Base-by-base conservation (phyloP, 2,888 invertebrate species). In the Xestia rhomboidea region DNA sequence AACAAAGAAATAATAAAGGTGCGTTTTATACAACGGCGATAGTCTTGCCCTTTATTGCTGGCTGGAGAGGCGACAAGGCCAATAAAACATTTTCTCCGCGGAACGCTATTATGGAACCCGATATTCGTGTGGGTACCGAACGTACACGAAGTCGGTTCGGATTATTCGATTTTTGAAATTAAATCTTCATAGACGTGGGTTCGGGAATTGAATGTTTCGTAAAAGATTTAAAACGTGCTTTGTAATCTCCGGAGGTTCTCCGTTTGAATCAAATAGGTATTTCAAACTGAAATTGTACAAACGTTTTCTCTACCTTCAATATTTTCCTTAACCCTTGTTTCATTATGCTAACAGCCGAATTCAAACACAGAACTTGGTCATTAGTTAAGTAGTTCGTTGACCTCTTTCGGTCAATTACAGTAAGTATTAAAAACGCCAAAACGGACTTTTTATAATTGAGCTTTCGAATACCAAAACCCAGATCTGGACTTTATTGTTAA, bases 1-100 rank as follows among this genome's bases (percentile, higher is more conserved):
- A 92, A 91, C 87, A 91, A 92, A 91, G 89, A 89, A 92, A 91
- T 88, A 90, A 90, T 89, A 92, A 91, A 89, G 88, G 84, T 90
- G 88, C 84, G 85, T 88, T 91, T 91, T 89, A 89, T 87, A 89
- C 81, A 83, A 83, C 87, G 79, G 82, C 89, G 85, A 91, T 91
- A 91, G 92, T 91, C 90, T 91, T 87, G 86, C 84, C 89, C 88
- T 86, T 91, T 92, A 92, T 91, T 92, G 89, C 81, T 88, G 87
- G 87, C 82, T 83, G 87, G 91, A 88, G 91, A 91, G 88, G 87
- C 90, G 91, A 91, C 91, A 89, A 84, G 86, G 87, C 89, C 85
- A 91, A 93, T 93, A 93, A 93, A 93, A 91, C 91, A 93, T 91
- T 93, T 91, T 90, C 90, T 89, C 88, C 88, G 83, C 85, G 82